Base-by-base conservation (phyloP, 1,140 invertebrate species). In the Aphis gossypii region DNA sequence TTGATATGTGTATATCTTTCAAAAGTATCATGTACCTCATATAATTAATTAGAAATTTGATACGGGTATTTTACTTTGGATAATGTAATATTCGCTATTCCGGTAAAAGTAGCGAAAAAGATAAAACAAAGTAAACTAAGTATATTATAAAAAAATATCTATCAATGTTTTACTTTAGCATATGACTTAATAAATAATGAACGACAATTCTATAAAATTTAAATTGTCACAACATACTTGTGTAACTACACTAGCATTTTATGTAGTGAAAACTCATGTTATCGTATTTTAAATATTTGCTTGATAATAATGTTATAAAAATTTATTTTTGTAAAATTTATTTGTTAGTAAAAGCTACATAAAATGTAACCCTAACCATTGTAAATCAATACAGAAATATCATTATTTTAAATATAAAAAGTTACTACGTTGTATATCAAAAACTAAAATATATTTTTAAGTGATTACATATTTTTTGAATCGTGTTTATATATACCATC, bases 371-470 rank as follows among this genome's bases (percentile, higher is more conserved):
- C 4, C 25, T 56, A 60, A 60, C 56, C 30, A 25, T 60, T 60
- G 3, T 68, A 68, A 68, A 68, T 68, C 60, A 68, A 68, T 68
- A n/a, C 30, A 68, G 30, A 68, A 68, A 68, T 68, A 76, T n/a
- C 60, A n/a, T 76, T 35, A n/a, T 76, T 76, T 76, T n/a, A 18
- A 76, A 76, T 1, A 76, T 76, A 18, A 76, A 60, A 76, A 76
- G 30, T 76, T 76, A 76, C 60, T n/a, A 76, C 11, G n/a, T 76
- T 76, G 5, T 76, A 76, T 14, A n/a, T 76, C 30, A 76, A 76
- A 68, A 76, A 76, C 60, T 76, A 76, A 76, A 76, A 76, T 76
- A 35, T 76, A 76, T 76, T 76, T 76, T 76, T 76, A n/a, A 76
- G 60, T 76, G 60, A 76, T 76, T n/a, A 76, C 30, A 76, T 76